phyloP scores from a whole-genome alignment of 2,113 vertebrate species.

The Ascaphus truei region DNA sequence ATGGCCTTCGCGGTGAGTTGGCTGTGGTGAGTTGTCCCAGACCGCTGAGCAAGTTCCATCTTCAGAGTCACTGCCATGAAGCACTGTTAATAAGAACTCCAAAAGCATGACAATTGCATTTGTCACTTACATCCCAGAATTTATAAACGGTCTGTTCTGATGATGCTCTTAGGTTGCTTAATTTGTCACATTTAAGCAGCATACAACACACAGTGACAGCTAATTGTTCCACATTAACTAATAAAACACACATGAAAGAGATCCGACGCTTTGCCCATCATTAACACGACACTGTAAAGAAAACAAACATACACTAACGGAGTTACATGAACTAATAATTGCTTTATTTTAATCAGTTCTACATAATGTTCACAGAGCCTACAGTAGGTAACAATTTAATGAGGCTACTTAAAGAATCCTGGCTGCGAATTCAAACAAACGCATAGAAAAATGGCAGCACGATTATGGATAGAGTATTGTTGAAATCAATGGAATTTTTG shows the following conservation, averaged over 20 bases:
- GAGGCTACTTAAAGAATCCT: background rate
- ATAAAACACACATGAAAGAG: background rate
- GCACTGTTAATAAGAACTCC: background rate
- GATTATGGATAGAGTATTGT: too few relatives aligned
- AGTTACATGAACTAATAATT: background rate
- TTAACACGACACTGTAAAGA: background rate
- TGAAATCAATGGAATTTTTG: too few relatives aligned
- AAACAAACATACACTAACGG: rapidly evolving
- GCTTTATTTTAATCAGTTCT: background rate
- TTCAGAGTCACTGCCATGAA: too few relatives aligned
- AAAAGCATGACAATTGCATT: constrained; percentile 11
- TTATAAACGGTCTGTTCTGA: background rate
- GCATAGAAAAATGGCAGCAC: too few relatives aligned
- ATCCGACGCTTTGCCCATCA: background rate
- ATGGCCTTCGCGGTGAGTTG: too few relatives aligned
- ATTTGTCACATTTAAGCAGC: background rate
- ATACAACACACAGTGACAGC: background rate
- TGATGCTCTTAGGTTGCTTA: background rate
- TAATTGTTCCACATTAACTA: constrained; percentile 7
- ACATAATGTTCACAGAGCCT: rapidly evolving
- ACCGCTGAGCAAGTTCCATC: too few relatives aligned
- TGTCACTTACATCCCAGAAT: background rate
- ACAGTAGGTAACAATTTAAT: background rate
- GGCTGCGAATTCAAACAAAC: too few relatives aligned
- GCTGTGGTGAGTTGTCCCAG: too few relatives aligned